Percentiles rank a stretch among this genome's conserved stretches.
Evolutionary conservation across 2,888 invertebrate species (phyloP).

Genomic region (Cremastinae sp.): DNA sequence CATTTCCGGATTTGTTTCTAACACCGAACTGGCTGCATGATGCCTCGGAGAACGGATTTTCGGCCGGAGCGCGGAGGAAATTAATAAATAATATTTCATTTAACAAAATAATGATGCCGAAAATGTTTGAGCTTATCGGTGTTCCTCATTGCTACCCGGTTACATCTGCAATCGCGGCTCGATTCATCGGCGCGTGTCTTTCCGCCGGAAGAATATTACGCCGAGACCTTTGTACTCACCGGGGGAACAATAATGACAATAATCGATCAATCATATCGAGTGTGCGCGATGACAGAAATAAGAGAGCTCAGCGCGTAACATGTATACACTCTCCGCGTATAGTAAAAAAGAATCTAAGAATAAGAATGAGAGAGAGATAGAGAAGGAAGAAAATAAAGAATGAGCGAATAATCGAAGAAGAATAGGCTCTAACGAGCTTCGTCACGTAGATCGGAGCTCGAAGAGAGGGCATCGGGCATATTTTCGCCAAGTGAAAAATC

Average conservation of each 20-base stretch:
- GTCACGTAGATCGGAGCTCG: constrained; percentile 7
- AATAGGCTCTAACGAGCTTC: constrained; percentile 54
- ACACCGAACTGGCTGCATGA: constrained; percentile 21
- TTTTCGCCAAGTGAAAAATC: no score
- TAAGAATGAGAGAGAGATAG: constrained; percentile 36
- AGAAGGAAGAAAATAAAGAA: constrained; percentile 2
- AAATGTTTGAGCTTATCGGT: background rate
- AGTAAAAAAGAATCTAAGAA: constrained; percentile 3
- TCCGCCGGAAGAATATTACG: constrained; percentile 24
- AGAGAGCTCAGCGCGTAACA: constrained; percentile 6
- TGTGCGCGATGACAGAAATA: constrained; percentile 33
- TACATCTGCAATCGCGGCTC: constrained; percentile 23
- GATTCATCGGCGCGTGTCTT: constrained; percentile 18
- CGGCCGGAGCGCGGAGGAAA: constrained; percentile 4
- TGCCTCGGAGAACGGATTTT: constrained; percentile 13
- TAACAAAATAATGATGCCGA: background rate
- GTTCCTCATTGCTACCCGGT: constrained; percentile 1
- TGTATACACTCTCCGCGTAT: no score
- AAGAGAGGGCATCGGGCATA: no score
- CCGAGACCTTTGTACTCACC: constrained; percentile 22
- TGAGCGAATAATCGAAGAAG: constrained; percentile 10
- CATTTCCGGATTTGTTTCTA: constrained; percentile 59
- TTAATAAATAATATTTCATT: background rate
- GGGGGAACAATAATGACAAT: constrained; percentile 56
- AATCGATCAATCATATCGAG: constrained; percentile 55